Conservation (phyloP, 2,888 invertebrate genomes). For the Nysson spinosus region DNA sequence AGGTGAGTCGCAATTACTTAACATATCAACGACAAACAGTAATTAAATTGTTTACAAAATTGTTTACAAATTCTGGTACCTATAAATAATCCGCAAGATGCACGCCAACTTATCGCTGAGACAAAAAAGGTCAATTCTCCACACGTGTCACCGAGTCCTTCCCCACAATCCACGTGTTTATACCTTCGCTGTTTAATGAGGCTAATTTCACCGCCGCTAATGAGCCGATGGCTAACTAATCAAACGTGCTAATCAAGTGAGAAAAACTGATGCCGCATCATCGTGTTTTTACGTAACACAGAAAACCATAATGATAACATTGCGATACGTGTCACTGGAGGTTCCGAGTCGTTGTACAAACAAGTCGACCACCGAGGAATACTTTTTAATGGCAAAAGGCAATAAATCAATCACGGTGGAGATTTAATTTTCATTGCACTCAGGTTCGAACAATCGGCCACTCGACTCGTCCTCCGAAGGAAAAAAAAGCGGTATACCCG, state of each 20-base stretch:
- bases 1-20: too few species aligned
- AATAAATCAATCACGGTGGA: constrained; percentile 12
- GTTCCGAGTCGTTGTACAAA: too few species aligned
- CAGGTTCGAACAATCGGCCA: constrained; percentile 29
- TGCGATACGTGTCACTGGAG: too few species aligned
- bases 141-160: constrained; percentile 4
- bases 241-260: too few species aligned
- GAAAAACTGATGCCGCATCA: too few species aligned
- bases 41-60: too few species aligned
- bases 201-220: background rate
- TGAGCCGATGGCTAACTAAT: background rate
- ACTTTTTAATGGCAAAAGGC: background rate
- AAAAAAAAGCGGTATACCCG: constrained; percentile 3
- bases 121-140: constrained; percentile 36
- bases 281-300: too few species aligned
- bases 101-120: constrained; percentile 4
- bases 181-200: constrained; percentile 23
- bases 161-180: constrained; percentile 10
- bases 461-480: constrained; percentile 26
- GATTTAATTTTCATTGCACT: constrained; percentile 47
- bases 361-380: too few species aligned
- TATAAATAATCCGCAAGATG: too few species aligned
- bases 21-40: too few species aligned
- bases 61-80: too few species aligned
- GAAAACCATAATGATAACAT: too few species aligned